Conservation (phyloP, 2,888 invertebrate genomes). For the Eristalinus sepulchralis region DNA sequence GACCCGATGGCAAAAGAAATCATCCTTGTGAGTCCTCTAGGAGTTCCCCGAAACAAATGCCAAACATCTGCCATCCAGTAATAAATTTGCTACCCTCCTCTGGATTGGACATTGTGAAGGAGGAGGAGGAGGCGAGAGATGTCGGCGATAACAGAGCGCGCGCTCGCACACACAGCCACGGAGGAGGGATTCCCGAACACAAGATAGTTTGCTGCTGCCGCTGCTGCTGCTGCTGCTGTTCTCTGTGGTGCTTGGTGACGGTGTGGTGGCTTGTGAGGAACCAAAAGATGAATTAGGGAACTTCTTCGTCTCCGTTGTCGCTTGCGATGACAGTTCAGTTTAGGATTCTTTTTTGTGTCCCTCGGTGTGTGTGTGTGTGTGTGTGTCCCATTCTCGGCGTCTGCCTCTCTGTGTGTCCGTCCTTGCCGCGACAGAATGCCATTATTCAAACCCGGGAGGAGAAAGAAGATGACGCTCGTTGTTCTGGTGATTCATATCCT, state of each 20-base stretch:
- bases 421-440: conserved; percentile 60
- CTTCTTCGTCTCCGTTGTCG: neutral
- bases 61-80: conserved; percentile 66
- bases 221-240: neutral
- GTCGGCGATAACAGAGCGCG: conserved; percentile 13
- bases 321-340: conserved; percentile 55
- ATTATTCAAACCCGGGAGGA: conserved; percentile 49
- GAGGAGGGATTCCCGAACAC: conserved; percentile 33
- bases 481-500: conserved; percentile 54
- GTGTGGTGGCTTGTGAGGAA: neutral
- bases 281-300: neutral
- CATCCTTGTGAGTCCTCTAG: conserved; percentile 25
- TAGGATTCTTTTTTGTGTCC: conserved; percentile 36
- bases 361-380: too few relatives aligned
- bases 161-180: conserved; percentile 7
- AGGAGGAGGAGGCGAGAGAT: conserved; percentile 22
- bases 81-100: conserved; percentile 52
- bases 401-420: conserved; percentile 27
- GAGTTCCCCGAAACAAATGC: conserved; percentile 65
- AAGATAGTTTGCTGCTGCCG: conserved; percentile 32
- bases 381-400: conserved; percentile 16
- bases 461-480: conserved; percentile 41
- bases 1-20: conserved; percentile 13
- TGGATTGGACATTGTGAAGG: conserved; percentile 12
- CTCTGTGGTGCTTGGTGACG: neutral